Conservation (phyloP, 1,140 invertebrate genomes). For the Diabrotica undecimpunctata region DNA sequence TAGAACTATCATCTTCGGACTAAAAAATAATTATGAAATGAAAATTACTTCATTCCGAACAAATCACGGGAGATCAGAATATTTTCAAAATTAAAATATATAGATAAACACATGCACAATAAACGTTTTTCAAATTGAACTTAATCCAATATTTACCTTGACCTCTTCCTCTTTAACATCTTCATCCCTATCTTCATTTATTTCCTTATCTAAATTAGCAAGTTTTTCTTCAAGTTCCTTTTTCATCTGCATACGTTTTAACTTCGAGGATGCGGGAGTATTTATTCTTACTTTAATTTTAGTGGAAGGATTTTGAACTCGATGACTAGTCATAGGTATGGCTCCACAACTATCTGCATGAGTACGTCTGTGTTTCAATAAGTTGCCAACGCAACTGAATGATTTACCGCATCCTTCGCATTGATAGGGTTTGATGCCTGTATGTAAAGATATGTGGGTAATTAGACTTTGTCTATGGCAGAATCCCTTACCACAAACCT, state of each 20-base stretch:
- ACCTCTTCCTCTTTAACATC: constrained; percentile 7
- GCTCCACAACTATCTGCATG: constrained; percentile 47
- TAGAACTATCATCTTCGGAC: no score
- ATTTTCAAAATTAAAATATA: not conserved
- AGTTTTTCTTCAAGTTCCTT: constrained; percentile 10
- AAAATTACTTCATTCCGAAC: no score
- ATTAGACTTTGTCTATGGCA: constrained; percentile 51
- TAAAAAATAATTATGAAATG: no score
- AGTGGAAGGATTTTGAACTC: constrained; percentile 32
- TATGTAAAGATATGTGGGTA: constrained; percentile 52
- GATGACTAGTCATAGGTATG: constrained; percentile 34
- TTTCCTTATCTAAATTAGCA: constrained; percentile 10
- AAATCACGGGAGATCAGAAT: not conserved
- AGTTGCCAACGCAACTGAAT: constrained; percentile 49
- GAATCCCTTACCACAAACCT: constrained; percentile 54
- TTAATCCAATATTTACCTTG: not conserved
- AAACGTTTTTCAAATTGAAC: not conserved
- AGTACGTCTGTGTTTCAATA: constrained; percentile 48
- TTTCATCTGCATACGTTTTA: constrained; percentile 19
- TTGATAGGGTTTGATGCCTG: constrained; percentile 49
- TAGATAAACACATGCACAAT: no score
- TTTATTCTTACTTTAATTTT: constrained; percentile 37
- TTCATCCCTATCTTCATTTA: constrained; percentile 4
- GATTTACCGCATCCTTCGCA: constrained; percentile 46
- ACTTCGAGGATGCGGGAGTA: constrained; percentile 31